Evolutionary conservation across 1,140 invertebrate species (phyloP).

Genomic region (Drosophila ercepeae): DNA sequence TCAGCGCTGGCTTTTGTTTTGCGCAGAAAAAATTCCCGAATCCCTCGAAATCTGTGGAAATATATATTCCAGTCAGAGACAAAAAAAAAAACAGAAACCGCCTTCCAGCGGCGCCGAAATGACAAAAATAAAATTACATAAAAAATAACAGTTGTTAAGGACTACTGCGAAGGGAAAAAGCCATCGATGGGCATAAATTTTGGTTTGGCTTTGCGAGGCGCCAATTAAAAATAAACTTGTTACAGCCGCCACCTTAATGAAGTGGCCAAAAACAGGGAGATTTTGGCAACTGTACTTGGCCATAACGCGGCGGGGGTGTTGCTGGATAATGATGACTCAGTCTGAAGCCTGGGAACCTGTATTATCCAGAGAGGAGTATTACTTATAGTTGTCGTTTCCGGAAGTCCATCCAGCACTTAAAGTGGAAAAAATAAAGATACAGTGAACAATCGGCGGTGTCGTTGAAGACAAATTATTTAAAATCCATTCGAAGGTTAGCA

Average conservation of each 20-base stretch:
- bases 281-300: conserved; percentile 58
- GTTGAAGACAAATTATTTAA: conserved; percentile 70
- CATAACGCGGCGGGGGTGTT: conserved; percentile 41
- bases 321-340: conserved; percentile 22
- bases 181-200: conserved; percentile 63
- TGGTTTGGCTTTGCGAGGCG: conserved; percentile 45
- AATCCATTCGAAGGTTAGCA: conserved; percentile 65
- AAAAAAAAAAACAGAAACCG: conserved; percentile 18
- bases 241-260: conserved; percentile 76
- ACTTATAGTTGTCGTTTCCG: conserved; percentile 32
- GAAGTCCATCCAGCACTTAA: conserved; percentile 21
- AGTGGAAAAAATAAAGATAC: conserved; percentile 2
- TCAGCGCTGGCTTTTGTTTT: conserved; percentile 75
- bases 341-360: conserved; percentile 5
- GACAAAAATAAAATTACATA: conserved; percentile 82
- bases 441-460: conserved; percentile 38
- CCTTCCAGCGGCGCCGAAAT: conserved; percentile 77
- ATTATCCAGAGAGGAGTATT: no score
- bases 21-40: conserved; percentile 36
- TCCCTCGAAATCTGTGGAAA: conserved; percentile 36
- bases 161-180: conserved; percentile 51
- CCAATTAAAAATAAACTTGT: conserved; percentile 81
- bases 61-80: conserved; percentile 27
- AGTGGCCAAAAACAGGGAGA: conserved; percentile 51
- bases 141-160: conserved; percentile 82